Evolutionary conservation across 2,797 vertebrate species (phyloP), one percentile per base, ranked within the genome.

Genomic region (Gallirallus australis): DNA sequence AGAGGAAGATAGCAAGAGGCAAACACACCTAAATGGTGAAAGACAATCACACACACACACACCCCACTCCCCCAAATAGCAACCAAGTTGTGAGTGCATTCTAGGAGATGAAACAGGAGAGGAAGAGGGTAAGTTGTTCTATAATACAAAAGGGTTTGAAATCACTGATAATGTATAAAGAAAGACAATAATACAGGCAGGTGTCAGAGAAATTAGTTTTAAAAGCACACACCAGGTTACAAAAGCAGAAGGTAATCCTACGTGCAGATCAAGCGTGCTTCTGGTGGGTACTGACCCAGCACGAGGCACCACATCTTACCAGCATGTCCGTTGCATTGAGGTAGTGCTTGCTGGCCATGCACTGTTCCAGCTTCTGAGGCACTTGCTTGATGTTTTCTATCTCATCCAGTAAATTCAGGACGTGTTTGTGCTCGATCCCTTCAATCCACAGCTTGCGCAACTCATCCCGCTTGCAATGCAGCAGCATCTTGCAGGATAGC

Each of bases 341-440:
- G 97, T 99, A 99, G 97, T 98, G 99, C 96, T 99, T 99, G 98
- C 99, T 99, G 68, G 98, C 98, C 99, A 99, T 99, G 95, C 98
- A 99, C 91, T 99, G 97, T 78, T 99, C 99, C 97, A 99, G 97
- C 53, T 98, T 98, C 72, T 99, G 99, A 82, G 99, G 99, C 69
- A 99, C 99, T 82, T 99, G 99, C 95, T 99, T 99, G 97, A 99
- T 99, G 97, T 98, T 99, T 97, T 99, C 99, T 1, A 99, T 99
- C 96, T 99, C 99, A 40, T 99, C 99, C 97, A 99, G 98, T 77
- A 99, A 98, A 96, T 99, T 99, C 52, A 99, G 98, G 54, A 99
- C 99, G 2, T 99, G 99, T 94, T 99, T 99, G 97, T 99, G 99
- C 91, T 99, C 99, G 20, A 99, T 99, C 37, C 99, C 99, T 96